These are phyloP conservation scores for Drosophila pegasa DNA, from an alignment of 2,888 invertebrate genomes.

Conservation along the genomic window DNA sequence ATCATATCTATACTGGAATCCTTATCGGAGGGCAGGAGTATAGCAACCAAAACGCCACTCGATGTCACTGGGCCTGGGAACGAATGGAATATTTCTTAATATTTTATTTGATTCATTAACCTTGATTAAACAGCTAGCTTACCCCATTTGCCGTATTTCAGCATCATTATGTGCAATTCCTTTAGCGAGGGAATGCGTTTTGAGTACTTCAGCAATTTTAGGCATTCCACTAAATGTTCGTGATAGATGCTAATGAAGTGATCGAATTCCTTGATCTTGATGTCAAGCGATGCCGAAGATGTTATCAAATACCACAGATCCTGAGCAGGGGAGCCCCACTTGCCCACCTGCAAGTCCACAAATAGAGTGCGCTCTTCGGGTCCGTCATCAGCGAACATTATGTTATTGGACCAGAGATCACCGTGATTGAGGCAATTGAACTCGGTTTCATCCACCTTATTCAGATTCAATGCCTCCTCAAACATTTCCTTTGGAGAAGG, in stretches of 20 bases:
- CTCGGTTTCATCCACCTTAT: constrained; percentile 53
- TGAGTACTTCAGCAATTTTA: constrained; percentile 71
- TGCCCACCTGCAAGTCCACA: constrained; percentile 79
- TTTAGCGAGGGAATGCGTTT: constrained; percentile 72
- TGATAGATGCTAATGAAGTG: constrained; percentile 79
- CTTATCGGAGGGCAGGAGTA: constrained; percentile 73
- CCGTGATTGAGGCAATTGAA: constrained; percentile 82
- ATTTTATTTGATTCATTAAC: neutral
- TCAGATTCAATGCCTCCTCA: constrained; percentile 40
- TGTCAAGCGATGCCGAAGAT: constrained; percentile 69
- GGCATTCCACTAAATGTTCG: constrained; percentile 68
- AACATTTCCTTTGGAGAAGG: constrained; percentile 41
- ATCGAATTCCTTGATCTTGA: constrained; percentile 78
- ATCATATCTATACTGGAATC: constrained; percentile 72
- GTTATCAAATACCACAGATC: constrained; percentile 80
- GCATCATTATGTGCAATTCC: constrained; percentile 72
- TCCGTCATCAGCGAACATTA: constrained; percentile 74
- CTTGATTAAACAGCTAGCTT: constrained; percentile 18
- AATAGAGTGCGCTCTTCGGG: constrained; percentile 64
- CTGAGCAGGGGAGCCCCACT: constrained; percentile 79
- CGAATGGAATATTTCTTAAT: neutral
- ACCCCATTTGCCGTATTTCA: constrained; percentile 79
- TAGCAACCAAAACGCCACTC: constrained; percentile 48
- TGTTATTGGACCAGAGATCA: constrained; percentile 81
- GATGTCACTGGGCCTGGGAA: constrained; percentile 66